Percentiles rank a stretch among this genome's conserved stretches.
phyloP scores from a whole-genome alignment of 2,797 vertebrate genomes.

The Phalanger gymnotis region DNA sequence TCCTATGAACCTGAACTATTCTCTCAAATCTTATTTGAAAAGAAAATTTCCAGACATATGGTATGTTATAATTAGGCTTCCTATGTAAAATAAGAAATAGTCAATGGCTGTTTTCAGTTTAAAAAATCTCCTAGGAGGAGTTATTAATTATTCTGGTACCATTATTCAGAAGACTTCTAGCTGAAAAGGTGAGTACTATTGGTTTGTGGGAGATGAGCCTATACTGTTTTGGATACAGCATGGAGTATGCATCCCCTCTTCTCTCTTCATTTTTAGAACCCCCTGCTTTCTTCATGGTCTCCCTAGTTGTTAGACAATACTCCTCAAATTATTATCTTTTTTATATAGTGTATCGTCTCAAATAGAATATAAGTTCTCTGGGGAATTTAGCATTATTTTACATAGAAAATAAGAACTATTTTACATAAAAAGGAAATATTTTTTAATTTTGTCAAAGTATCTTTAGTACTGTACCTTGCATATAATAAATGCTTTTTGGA shows the following conservation, averaged over 20 bases:
- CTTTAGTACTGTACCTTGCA: background rate
- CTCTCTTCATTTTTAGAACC: background rate
- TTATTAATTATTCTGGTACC: constrained; percentile 11
- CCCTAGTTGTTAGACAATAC: background rate
- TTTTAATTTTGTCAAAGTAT: background rate
- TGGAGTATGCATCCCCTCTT: background rate
- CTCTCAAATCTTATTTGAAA: background rate
- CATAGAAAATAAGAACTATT: background rate
- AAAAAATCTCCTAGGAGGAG: background rate
- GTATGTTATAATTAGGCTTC: background rate
- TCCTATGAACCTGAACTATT: background rate
- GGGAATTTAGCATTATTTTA: background rate
- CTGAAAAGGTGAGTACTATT: background rate
- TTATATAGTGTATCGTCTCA: background rate
- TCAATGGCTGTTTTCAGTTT: background rate
- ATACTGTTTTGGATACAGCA: background rate
- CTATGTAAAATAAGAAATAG: background rate
- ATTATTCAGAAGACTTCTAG: background rate
- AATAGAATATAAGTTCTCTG: background rate
- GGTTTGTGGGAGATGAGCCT: background rate
- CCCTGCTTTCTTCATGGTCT: background rate
- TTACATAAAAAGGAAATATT: background rate
- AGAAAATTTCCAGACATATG: background rate
- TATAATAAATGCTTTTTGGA: background rate
- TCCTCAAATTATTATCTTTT: background rate